Percentiles rank a stretch among this genome's conserved stretches.
Evolutionary conservation across 2,888 invertebrate genomes (phyloP).

Genomic region (Polydesmus complanatus): DNA sequence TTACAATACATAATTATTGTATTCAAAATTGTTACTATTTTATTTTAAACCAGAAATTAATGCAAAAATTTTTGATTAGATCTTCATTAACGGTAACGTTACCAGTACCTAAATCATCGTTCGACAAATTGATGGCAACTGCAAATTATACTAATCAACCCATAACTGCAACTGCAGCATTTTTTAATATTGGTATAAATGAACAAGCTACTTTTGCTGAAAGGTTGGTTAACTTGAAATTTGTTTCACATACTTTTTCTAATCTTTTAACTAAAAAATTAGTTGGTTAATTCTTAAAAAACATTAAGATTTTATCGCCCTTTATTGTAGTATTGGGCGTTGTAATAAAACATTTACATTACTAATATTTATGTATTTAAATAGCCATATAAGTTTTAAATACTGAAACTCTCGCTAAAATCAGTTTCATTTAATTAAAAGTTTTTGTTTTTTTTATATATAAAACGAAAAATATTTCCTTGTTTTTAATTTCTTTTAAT

Average conservation of each 20-base stretch:
- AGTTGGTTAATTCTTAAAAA: background rate
- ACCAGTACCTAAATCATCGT: constrained; percentile 65
- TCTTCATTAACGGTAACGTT: constrained; percentile 60
- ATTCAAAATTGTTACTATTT: too few relatives aligned
- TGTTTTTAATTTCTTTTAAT: background rate
- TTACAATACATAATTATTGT: constrained; percentile 40
- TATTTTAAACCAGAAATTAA: too few relatives aligned
- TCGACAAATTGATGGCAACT: constrained; percentile 52
- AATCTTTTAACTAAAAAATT: too few relatives aligned
- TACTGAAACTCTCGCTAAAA: background rate
- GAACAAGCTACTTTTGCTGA: constrained; percentile 84
- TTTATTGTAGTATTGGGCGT: background rate
- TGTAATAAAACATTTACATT: background rate
- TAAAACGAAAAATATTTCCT: background rate
- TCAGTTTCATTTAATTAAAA: background rate
- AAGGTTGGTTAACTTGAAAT: constrained; percentile 35
- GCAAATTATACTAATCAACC: constrained; percentile 33
- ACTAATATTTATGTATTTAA: background rate
- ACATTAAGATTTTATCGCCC: background rate
- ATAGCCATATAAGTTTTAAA: too few relatives aligned
- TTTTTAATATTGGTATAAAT: constrained; percentile 89
- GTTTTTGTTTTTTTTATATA: background rate
- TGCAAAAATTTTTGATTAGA: too few relatives aligned
- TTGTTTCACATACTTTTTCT: background rate
- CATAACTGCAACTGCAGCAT: constrained; percentile 74